A percentile compares a stretch with the other conserved stretches of the same genome.
Evolutionary conservation across 2,797 vertebrate genomes (phyloP).

Genomic region (Notoglanidium macrostoma): DNA sequence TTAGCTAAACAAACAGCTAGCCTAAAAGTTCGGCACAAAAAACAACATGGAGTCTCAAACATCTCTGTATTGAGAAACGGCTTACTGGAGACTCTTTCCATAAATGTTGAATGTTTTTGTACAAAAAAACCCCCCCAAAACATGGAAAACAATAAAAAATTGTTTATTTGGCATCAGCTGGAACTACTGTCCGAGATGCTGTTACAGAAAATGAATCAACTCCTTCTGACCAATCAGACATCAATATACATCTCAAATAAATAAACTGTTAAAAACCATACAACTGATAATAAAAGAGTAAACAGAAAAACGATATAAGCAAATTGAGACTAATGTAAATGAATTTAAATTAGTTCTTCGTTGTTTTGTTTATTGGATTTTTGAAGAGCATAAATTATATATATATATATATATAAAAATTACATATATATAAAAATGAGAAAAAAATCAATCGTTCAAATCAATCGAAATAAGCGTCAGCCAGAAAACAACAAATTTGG

Average conservation of each 20-base stretch:
- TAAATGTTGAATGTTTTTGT: not conserved
- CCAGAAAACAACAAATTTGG: too few relatives aligned
- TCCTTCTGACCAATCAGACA: not conserved
- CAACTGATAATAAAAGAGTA: not conserved
- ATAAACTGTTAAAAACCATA: not conserved
- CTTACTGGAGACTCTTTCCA: not conserved
- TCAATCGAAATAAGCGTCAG: too few relatives aligned
- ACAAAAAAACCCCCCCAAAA: not conserved
- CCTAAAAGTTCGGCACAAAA: not conserved
- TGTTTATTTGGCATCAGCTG: not conserved
- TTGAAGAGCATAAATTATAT: too few relatives aligned
- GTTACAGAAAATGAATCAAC: not conserved
- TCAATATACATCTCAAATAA: not conserved
- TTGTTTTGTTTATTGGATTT: too few relatives aligned
- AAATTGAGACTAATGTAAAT: not conserved
- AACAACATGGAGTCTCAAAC: too few relatives aligned
- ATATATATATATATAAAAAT: too few relatives aligned
- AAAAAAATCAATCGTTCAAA: too few relatives aligned
- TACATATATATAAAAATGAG: too few relatives aligned
- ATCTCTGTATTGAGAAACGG: not conserved
- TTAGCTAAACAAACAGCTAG: not conserved
- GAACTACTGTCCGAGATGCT: too few relatives aligned
- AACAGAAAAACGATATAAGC: not conserved
- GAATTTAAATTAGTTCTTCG: too few relatives aligned
- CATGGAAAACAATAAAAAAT: not conserved